Conservation (phyloP, 2,797 vertebrate genomes). For the Diplodus puntazzo region DNA sequence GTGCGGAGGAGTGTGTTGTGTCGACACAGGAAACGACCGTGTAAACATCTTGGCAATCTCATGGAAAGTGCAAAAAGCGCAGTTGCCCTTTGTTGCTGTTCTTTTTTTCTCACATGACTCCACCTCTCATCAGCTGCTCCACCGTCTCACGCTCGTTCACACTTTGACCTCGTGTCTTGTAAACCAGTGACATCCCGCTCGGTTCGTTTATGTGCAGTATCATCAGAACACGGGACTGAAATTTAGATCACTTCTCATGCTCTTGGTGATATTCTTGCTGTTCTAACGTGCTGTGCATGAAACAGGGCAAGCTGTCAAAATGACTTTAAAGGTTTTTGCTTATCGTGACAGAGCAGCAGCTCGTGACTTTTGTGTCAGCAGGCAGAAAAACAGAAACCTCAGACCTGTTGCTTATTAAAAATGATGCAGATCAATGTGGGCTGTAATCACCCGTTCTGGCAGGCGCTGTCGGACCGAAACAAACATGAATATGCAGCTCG, state of each 20-base stretch:
- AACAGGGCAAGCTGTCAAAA: too few species aligned
- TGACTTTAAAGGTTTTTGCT: too few species aligned
- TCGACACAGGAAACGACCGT: background rate
- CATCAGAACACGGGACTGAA: background rate
- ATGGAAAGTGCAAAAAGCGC: background rate
- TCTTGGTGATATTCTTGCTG: background rate
- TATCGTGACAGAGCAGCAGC: background rate
- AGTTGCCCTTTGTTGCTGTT: background rate
- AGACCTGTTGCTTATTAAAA: constrained; percentile 13
- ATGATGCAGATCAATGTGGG: constrained; percentile 1
- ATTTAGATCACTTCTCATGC: background rate
- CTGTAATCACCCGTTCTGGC: constrained; percentile 22
- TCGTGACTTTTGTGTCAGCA: background rate
- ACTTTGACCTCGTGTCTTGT: background rate
- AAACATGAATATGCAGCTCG: constrained; percentile 9
- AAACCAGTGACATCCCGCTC: constrained; percentile 7
- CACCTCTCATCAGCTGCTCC: background rate
- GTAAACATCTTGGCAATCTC: background rate
- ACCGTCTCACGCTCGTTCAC: background rate
- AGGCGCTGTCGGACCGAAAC: background rate
- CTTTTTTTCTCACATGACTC: background rate
- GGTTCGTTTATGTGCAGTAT: accelerated
- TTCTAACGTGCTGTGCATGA: background rate
- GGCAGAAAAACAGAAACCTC: background rate
- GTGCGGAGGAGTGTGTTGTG: background rate